Evolutionary conservation across 92 coral and sea anemone species (phyloP), one percentile per base, ranked within the genome.

Genomic region (Epizoanthus illoricatus): DNA sequence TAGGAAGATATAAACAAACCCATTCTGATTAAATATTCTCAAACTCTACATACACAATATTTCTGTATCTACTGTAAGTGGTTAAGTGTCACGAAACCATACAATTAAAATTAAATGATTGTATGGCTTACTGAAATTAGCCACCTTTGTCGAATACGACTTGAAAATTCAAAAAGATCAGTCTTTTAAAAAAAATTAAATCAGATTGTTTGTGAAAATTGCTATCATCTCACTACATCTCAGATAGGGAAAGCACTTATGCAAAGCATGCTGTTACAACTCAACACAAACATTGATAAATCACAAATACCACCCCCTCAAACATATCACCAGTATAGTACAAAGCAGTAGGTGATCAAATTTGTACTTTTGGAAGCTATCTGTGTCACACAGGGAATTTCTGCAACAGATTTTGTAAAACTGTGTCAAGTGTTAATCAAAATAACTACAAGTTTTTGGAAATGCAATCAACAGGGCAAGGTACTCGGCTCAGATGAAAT

Each of bases 401-500:
- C 18, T 24, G 42, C 40, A 49, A 8, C 56, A 49, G 56, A 49
- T 49, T 49, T 49, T 8, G 12, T 49, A 49, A 49, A 49, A 49
- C 56, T 49, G 11, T 49, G 11, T 49, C 9, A 49, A 10, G 56
- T 8, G 56, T 49, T 8, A 8, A 13, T 65, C 43, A 33, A 33
- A 65, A 28, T 65, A 40, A 65, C 43, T 19, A 52, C 18, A 11
- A 18, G 73, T 12, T 39, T 68, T 68, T 68, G 52, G 49, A 68
- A 17, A 68, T 20, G 24, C 15, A 61, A 61, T 61, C 65, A 61
- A 61, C 65, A 61, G 65, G 65, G 5, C 17, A 43, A 68, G 19
- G n/a, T 68, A 19, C 73, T 39, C 73, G 7, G 52, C 73, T 39
- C 73, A 19, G 52, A 68, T 68, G 73, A 68, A 68, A 68, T 36